Evolutionary conservation across 2,888 invertebrate genomes (phyloP), one percentile per base, ranked within the genome.

Genomic region (Tachina lurida): DNA sequence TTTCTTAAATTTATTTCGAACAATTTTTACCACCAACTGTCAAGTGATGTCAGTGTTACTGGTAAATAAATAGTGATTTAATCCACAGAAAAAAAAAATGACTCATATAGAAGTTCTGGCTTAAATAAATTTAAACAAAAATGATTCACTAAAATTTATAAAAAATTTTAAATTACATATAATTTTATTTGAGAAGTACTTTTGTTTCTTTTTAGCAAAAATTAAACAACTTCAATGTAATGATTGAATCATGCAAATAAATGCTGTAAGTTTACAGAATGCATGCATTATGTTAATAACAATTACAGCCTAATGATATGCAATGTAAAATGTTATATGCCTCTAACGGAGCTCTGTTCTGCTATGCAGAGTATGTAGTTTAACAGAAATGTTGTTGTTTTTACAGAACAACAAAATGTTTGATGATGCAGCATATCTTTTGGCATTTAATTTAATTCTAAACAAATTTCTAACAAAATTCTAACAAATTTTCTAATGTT

Each of bases 91-190:
- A 49, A 49, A 41, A 68, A 49, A 49, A 13, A 10, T 80, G 63
- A 80, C 10, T 80, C 63, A 80, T 62, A 62, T 63, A n/a, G 0
- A 52, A n/a, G 52, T 67, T 67, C 41, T 62, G 13, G 19, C 52
- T 49, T n/a, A 43, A 13, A 68, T 1, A 68, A 52, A 3, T 15
- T 60, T 60, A 3, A 60, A 8, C 1, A 41, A 68, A 68, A 52
- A 10, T 68, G 68, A 68, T 52, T 68, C 52, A 52, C 12, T 0
- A 39, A 49, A 68, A 41, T 52, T 12, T 8, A 17, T 19, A 17
- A 45, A n/a, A 17, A 22, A 45, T 43, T 12, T 31, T 43, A 43
- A 62, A 62, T 43, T 2, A n/a, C n/a, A n/a, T n/a, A n/a, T 3
- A 1, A 60, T 41, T 60, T 62, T 62, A 10, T 19, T 62, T 41